Evolutionary conservation across 2,113 vertebrate genomes (phyloP).

Genomic region (Pteruthius melanotis): DNA sequence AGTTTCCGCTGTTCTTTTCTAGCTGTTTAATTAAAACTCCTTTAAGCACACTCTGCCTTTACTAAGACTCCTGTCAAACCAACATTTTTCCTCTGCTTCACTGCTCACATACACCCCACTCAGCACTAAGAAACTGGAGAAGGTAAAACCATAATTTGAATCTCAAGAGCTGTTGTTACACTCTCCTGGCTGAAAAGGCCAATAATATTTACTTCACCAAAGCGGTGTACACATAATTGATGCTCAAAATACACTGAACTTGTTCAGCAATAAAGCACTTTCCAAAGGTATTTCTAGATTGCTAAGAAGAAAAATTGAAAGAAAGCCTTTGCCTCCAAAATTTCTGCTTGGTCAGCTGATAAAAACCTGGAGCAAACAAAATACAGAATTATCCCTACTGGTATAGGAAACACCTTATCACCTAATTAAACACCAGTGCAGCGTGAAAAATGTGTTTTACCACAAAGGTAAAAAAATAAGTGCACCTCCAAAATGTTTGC

Average conservation of each 20-base stretch:
- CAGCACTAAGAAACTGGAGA: background rate
- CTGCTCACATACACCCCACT: background rate
- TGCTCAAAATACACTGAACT: background rate
- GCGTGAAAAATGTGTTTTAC: background rate
- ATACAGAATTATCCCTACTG: background rate
- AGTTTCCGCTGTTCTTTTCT: slow-evolving; percentile 37
- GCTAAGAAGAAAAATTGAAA: background rate
- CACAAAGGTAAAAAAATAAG: background rate
- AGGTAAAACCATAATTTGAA: background rate
- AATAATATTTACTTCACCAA: slow-evolving; percentile 8
- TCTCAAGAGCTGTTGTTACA: background rate
- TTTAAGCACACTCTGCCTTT: background rate
- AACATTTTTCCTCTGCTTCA: background rate
- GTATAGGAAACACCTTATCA: background rate
- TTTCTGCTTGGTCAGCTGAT: background rate
- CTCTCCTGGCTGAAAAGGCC: background rate
- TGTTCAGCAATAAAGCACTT: background rate
- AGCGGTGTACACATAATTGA: background rate
- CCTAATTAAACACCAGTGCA: background rate
- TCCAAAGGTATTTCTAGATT: background rate
- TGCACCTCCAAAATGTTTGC: background rate
- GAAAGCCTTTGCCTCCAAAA: background rate
- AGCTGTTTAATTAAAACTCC: slow-evolving; percentile 48
- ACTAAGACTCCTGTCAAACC: background rate
- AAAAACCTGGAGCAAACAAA: background rate